Conservation (phyloP, 2,797 vertebrate genomes). For the Linurgus olivaceus region DNA sequence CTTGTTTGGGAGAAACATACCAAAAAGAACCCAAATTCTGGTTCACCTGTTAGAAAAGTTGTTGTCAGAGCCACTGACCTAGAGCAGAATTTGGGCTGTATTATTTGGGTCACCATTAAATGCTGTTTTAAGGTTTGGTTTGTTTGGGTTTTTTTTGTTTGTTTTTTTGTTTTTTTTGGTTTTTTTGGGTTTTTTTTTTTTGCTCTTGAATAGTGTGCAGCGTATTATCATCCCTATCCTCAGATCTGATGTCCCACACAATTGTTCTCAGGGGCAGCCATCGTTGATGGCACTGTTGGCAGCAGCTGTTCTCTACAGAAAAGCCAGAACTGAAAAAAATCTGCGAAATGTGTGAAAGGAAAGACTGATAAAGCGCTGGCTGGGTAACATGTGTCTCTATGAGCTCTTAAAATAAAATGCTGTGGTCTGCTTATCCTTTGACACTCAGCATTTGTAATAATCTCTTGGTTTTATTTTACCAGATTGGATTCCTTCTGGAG, state of each 20-base stretch:
- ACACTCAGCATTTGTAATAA: constrained; percentile 44
- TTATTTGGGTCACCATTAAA: neutral
- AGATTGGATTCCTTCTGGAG: constrained; percentile 68
- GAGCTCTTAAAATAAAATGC: neutral
- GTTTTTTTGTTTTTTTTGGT: fast-evolving
- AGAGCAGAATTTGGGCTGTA: neutral
- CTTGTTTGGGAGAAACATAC: neutral
- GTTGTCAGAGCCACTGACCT: neutral
- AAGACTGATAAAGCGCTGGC: neutral
- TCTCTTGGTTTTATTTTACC: constrained; percentile 39
- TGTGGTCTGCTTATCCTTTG: constrained; percentile 38
- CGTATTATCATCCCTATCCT: neutral
- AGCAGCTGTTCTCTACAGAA: neutral
- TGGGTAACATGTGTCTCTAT: neutral
- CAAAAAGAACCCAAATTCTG: neutral
- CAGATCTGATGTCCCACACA: neutral
- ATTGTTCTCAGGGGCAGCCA: neutral
- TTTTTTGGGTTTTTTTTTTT: neutral
- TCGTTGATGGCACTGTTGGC: neutral
- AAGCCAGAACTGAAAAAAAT: neutral
- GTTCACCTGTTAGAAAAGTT: neutral
- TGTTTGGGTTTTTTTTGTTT: no score
- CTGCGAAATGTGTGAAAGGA: neutral
- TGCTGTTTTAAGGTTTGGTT: neutral
- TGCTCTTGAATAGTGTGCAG: neutral